phyloP scores from a whole-genome alignment of 2,888 invertebrate species.

The Agonopterix alstromeriana region DNA sequence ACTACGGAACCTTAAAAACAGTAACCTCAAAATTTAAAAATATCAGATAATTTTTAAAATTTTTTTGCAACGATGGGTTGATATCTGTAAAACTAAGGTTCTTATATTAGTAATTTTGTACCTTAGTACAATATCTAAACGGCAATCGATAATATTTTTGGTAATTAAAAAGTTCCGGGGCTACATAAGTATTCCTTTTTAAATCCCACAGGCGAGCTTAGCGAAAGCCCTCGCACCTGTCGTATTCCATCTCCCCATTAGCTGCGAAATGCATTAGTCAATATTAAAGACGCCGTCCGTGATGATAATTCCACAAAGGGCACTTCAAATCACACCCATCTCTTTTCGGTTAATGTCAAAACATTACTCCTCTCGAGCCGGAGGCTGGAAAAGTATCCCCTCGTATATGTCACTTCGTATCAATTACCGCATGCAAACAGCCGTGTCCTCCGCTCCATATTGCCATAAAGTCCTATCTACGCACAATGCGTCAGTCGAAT shows the following conservation, averaged over 20 bases:
- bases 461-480: conserved; percentile 60
- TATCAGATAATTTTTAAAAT: too few relatives aligned
- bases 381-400: conserved; percentile 66
- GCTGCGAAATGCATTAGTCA: conserved; percentile 72
- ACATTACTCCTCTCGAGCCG: conserved; percentile 61
- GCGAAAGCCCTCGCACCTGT: conserved; percentile 63
- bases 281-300: conserved; percentile 73
- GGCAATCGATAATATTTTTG: too few relatives aligned
- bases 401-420: conserved; percentile 72
- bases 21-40: too few relatives aligned
- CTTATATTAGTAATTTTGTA: too few relatives aligned
- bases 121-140: too few relatives aligned
- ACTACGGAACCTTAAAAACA: too few relatives aligned
- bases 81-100: too few relatives aligned
- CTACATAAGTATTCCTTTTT: conserved; percentile 10
- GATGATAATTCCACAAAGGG: conserved; percentile 76
- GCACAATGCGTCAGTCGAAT: conserved; percentile 50
- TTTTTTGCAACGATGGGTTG: too few relatives aligned
- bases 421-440: conserved; percentile 76
- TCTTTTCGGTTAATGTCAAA: conserved; percentile 72
- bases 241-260: conserved; percentile 64
- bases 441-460: conserved; percentile 37
- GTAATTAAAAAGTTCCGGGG: too few relatives aligned
- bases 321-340: conserved; percentile 76
- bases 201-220: conserved; percentile 21